Conservation (phyloP, 2,113 vertebrate species). For the Ia io region DNA sequence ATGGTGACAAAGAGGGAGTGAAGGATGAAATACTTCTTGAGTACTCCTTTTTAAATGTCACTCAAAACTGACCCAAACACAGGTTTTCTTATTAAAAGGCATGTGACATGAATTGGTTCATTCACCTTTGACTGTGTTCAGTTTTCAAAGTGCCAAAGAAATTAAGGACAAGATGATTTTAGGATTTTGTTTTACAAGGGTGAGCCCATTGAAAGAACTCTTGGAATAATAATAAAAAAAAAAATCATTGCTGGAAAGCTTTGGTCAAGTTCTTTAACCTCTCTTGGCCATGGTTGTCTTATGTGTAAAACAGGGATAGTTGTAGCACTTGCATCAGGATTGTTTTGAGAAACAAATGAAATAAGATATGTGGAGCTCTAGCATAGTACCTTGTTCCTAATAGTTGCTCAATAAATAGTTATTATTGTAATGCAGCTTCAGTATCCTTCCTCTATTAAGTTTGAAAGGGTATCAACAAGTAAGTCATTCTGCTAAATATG, state of each 20-base stretch:
- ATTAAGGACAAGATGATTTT: neutral
- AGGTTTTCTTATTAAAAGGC: neutral
- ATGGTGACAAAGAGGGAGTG: neutral
- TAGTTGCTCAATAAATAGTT: neutral
- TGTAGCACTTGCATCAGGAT: neutral
- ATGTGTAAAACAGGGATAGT: neutral
- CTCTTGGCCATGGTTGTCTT: neutral
- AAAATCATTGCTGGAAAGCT: neutral
- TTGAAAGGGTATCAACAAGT: neutral
- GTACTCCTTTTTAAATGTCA: neutral
- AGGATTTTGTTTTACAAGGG: neutral
- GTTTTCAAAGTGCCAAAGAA: constrained; percentile 25
- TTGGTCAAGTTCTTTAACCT: neutral
- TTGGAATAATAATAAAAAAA: neutral
- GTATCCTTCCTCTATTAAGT: neutral
- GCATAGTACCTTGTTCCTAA: neutral
- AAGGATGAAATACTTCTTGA: neutral
- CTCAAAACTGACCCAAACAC: neutral
- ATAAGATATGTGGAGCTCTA: neutral
- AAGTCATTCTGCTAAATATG: neutral
- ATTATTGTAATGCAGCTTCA: neutral
- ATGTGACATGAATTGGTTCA: neutral
- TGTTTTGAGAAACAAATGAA: neutral
- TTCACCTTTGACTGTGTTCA: neutral
- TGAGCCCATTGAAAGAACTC: neutral